Base-by-base conservation (phyloP, 64 coral and sea anemone species). In the Anthopleura sola region DNA sequence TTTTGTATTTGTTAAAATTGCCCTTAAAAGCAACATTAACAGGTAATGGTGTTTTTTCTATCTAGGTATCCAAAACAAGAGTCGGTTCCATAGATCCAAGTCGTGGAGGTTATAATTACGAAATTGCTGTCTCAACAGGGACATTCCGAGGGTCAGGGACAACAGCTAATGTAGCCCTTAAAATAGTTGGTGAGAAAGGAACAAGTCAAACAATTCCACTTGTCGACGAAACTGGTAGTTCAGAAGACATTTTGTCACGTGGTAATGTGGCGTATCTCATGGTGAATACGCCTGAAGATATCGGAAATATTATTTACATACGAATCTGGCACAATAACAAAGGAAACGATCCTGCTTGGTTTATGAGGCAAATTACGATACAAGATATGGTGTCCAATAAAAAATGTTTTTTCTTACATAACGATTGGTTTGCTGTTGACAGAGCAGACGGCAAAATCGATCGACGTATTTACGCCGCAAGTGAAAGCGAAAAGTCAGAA, bases 361-460 rank as follows among this genome's bases (percentile, higher is more conserved):
- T 90, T 78, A 36, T 97, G 17, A 75, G 87, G 55, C 91, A 97
- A 62, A 82, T 97, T 60, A 75, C 92, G 5, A 44, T 97, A 80
- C 85, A 66, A 17, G 91, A 93, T n/a, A 19, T 97, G 7, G 37
- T 29, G 13, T 83, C 51, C 11, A 87, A 87, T 38, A 68, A 57
- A 17, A 97, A 87, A 23, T 85, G 75, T 55, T 86, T 90, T 44
- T 97, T 97, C 57, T n/a, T 97, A 15, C 75, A 51, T 44, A 89
- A 93, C 33, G 81, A 82, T 37, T 97, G 94, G 94, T 76, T 97
- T 50, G 94, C 91, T 23, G 90, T 97, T 49, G 94, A 97, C 16
- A 86, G 84, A 17, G 85, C 58, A 6, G 78, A 97, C 24, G 84
- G 94, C 20, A 37, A 49, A 49, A 60, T 97, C 6, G 90, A 93